A percentile compares a stretch with the other conserved stretches of the same genome.
Evolutionary conservation across 2,888 invertebrate species (phyloP).

Genomic region (Erebia ligea): DNA sequence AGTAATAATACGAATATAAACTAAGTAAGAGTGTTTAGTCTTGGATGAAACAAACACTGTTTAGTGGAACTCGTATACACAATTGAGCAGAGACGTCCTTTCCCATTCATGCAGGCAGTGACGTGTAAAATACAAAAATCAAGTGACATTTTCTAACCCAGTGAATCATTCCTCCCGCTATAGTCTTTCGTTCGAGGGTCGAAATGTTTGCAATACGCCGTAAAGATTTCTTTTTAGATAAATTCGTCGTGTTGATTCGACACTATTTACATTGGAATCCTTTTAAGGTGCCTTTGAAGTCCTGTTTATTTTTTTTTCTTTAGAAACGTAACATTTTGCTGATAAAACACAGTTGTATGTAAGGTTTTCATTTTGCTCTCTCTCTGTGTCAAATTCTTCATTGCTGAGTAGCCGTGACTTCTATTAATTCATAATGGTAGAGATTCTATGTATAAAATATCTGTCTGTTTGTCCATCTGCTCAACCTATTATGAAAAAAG

Average conservation of each 20-base stretch:
- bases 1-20: not conserved
- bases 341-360: conserved; percentile 1
- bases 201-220: conserved; percentile 72
- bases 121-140: conserved; percentile 81
- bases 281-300: conserved; percentile 44
- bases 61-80: conserved; percentile 45
- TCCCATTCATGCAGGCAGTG: conserved; percentile 65
- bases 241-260: conserved; percentile 74
- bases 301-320: conserved; percentile 27
- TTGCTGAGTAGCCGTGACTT: too few species aligned
- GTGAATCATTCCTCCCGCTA: conserved; percentile 67
- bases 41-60: not conserved
- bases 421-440: too few species aligned
- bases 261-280: conserved; percentile 72
- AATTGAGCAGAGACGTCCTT: conserved; percentile 50
- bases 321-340: conserved; percentile 14
- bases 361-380: not conserved
- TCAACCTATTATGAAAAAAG: too few species aligned
- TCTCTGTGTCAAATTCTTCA: not conserved
- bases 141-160: conserved; percentile 80
- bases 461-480: too few species aligned
- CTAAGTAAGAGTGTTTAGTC: conserved; percentile 11
- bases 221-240: conserved; percentile 73
- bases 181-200: conserved; percentile 62
- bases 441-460: too few species aligned